Percentiles rank a stretch among this genome's conserved stretches.
Evolutionary conservation across 2,113 vertebrate species (phyloP).

Genomic region (Rana temporaria): DNA sequence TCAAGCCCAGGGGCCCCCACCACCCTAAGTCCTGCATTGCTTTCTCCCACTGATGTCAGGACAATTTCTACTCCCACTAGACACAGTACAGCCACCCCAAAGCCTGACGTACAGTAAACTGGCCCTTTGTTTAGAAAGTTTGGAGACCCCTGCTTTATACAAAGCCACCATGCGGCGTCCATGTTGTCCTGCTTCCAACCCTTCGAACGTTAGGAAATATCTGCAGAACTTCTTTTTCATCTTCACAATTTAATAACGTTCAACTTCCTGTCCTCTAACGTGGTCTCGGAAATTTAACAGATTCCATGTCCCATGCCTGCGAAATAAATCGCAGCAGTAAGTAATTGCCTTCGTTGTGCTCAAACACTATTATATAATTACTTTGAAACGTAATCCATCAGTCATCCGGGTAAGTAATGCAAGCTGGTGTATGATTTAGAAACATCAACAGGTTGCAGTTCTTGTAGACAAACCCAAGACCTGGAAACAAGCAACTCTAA

Average conservation of each 20-base stretch:
- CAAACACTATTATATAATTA: conserved; percentile 30
- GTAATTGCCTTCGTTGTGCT: conserved; percentile 32
- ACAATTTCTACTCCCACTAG: no score
- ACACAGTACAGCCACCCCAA: no score
- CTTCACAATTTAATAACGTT: conserved; percentile 32
- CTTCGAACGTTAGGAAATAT: neutral
- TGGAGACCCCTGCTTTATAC: no score
- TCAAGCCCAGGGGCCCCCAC: no score
- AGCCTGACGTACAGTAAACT: no score
- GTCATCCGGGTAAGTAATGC: conserved; percentile 16
- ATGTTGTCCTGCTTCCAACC: neutral
- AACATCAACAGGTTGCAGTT: conserved; percentile 2
- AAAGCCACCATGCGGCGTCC: no score
- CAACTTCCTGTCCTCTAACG: conserved; percentile 39
- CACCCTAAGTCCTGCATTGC: no score
- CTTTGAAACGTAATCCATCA: conserved; percentile 12
- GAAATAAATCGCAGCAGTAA: conserved; percentile 43
- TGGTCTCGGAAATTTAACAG: conserved; percentile 48
- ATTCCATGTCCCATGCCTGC: conserved; percentile 29
- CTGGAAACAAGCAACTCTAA: neutral
- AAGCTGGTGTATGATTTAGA: neutral
- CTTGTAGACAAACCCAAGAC: neutral
- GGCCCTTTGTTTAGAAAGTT: no score
- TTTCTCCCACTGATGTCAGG: no score
- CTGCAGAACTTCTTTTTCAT: neutral